Conservation (phyloP, 2,888 invertebrate genomes). For the Tenthredo notha region DNA sequence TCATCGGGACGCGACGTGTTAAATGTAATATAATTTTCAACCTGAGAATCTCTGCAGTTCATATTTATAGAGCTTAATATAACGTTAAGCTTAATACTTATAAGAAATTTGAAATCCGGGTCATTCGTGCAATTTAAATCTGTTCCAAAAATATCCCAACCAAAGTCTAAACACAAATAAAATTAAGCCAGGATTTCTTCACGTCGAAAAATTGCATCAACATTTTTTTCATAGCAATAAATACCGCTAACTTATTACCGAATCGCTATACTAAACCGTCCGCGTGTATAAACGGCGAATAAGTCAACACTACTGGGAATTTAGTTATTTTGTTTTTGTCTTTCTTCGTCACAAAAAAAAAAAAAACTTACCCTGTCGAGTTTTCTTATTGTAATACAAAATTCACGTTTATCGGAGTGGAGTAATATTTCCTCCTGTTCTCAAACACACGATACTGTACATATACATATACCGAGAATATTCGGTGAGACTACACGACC, state of each 20-base stretch:
- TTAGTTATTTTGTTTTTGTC: background rate
- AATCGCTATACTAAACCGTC: background rate
- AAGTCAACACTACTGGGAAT: background rate
- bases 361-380: too few species aligned
- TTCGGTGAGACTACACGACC: too few species aligned
- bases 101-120: background rate
- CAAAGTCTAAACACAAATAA: background rate
- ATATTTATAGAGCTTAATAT: background rate
- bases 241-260: background rate
- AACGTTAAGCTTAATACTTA: background rate
- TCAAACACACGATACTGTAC: background rate
- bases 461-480: too few species aligned
- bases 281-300: background rate
- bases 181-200: background rate
- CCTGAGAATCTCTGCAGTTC: background rate
- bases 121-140: slow-evolving; percentile 17
- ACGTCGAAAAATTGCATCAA: slow-evolving; percentile 20
- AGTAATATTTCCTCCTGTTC: background rate
- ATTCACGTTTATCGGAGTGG: slow-evolving; percentile 2
- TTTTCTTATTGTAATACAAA: background rate
- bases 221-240: slow-evolving; percentile 9
- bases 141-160: slow-evolving; percentile 21
- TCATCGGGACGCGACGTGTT: background rate
- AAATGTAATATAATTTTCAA: slow-evolving; percentile 13
- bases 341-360: background rate